Evolutionary conservation across 2,797 vertebrate species (phyloP), one percentile per base, ranked within the genome.

Genomic region (Scarus forsteni): DNA sequence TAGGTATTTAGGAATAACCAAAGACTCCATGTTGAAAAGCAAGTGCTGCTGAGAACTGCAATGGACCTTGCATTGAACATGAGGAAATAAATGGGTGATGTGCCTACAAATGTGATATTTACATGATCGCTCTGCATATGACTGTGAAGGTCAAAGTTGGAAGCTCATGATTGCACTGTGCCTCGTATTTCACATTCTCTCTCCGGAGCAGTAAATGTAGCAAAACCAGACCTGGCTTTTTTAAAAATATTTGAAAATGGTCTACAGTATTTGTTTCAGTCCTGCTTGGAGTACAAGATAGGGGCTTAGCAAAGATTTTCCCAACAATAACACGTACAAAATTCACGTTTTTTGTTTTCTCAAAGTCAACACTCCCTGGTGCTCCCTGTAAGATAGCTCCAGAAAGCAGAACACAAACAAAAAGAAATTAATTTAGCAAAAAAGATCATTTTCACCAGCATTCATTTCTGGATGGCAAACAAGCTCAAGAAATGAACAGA

Each of bases 151-250:
- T 84, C 70, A 83, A 78, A 56, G 79, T 85, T 78, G 88, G 92
- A 92, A 92, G 91, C 91, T 92, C 89, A 88, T 89, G 89, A 88
- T 87, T 88, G 88, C 80, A 89, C 86, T 81, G 83, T 90, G 80
- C 77, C 87, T 90, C 84, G 74, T 75, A 73, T 84, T 81, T 89
- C 78, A 89, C 86, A 91, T 90, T 91, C 86, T 85, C 56, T 79
- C 58, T 80, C 59, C 73, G 85, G 81, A 89, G 79, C 77, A 73
- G 58, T 56, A 72, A 72, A 65, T 74, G 62, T 81, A 83, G 70
- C 66, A 77, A 86, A 84, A 87, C 60, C 80, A 83, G 46, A 83
- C 19, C 52, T 64, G 48, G 73, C 53, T 42, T 42, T 39, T 8
- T 83, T 45, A 79, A 81, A 84, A 63, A 67, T 52, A 73, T 69